Conservation (phyloP, 2,113 vertebrate genomes). For the Aegithalos caudatus region DNA sequence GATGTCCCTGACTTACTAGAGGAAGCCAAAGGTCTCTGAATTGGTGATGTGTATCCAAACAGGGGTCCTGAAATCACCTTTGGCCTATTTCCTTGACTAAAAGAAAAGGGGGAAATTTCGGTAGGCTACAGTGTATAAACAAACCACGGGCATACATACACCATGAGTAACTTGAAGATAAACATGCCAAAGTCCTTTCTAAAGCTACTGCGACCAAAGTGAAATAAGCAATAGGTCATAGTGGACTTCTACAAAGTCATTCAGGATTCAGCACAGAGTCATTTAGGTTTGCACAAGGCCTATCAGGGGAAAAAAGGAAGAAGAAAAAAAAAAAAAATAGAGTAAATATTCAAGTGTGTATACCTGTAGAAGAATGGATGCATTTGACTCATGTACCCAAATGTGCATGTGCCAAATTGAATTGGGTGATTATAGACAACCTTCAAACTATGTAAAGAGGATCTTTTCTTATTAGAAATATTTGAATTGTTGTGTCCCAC, state of each 20-base stretch:
- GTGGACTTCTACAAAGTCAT: not conserved
- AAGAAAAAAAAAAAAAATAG: too few species aligned
- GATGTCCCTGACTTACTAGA: not conserved
- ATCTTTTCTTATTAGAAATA: not conserved
- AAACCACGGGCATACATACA: not conserved
- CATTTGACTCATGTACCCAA: not conserved
- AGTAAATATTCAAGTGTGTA: not conserved
- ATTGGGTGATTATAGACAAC: not conserved
- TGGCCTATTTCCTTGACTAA: not conserved
- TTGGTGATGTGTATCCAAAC: not conserved
- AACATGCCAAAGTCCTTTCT: not conserved
- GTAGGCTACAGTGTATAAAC: not conserved
- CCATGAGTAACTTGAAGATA: not conserved
- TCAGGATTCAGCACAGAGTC: not conserved
- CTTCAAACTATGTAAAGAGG: not conserved
- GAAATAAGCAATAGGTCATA: not conserved
- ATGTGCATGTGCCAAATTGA: not conserved
- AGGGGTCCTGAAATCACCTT: not conserved
- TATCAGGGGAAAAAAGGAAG: not conserved
- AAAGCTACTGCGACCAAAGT: not conserved
- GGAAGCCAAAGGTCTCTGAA: constrained; percentile 12
- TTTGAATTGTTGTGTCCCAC: not conserved
- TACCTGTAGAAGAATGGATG: not conserved
- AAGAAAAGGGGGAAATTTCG: not conserved
- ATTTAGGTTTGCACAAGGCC: not conserved